Percentiles rank a stretch among this genome's conserved stretches.
phyloP scores from a whole-genome alignment of 2,797 vertebrate genomes.

The Lacerta agilis region DNA sequence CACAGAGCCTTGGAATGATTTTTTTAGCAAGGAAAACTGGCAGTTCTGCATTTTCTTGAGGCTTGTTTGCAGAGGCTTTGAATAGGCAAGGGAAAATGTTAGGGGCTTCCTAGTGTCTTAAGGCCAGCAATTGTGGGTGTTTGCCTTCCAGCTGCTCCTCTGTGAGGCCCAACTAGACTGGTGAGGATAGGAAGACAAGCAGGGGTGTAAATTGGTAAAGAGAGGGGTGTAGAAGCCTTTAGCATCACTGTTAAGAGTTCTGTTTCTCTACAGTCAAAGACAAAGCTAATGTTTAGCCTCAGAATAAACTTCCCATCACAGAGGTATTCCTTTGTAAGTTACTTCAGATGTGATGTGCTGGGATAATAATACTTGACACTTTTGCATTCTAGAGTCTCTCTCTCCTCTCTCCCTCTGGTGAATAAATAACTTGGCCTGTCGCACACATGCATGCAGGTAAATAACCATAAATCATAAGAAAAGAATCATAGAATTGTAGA shows the following conservation, averaged over 20 bases:
- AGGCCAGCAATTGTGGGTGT: neutral
- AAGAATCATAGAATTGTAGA: too few species aligned
- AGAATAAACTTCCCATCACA: neutral
- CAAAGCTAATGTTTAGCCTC: neutral
- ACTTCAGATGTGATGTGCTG: neutral
- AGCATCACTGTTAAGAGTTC: neutral
- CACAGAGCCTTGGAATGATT: neutral
- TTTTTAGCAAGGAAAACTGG: neutral
- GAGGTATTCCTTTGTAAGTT: neutral
- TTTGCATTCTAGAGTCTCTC: neutral
- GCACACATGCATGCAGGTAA: neutral
- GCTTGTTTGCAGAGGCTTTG: neutral
- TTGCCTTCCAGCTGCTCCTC: neutral
- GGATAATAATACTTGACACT: neutral
- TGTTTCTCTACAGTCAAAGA: neutral
- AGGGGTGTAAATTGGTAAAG: neutral
- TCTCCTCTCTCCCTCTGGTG: neutral
- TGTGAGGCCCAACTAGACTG: neutral
- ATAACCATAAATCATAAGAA: neutral
- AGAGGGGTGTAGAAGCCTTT: neutral
- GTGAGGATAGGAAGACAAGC: neutral
- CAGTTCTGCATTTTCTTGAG: neutral
- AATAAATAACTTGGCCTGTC: neutral
- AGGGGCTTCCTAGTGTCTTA: neutral
- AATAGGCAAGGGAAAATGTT: neutral